phyloP scores from a whole-genome alignment of 53 echinoderm and acorn worm species.

The Patiria pectinifera region DNA sequence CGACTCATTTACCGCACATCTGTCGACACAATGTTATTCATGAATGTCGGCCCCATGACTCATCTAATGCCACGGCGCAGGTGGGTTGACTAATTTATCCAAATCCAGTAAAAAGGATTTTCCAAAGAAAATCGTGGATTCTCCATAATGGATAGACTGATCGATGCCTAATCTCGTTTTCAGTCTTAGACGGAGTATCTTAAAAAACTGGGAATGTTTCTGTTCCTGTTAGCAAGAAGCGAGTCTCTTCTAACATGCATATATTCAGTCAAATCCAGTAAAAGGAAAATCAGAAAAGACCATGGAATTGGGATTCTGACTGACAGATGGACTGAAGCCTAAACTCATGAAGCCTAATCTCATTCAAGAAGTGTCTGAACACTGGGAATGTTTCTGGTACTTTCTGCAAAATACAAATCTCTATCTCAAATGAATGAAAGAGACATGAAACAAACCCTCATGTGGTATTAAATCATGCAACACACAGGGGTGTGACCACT shows the following conservation, averaged over 20 bases:
- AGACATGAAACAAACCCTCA: no score
- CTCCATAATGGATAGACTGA: no score
- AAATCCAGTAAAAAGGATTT: no score
- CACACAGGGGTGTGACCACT: no score
- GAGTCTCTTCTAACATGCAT: no score
- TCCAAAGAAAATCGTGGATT: no score
- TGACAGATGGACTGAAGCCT: background rate
- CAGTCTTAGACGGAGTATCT: no score
- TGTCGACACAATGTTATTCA: background rate
- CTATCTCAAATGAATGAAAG: no score
- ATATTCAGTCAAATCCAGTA: background rate
- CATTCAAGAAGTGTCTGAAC: background rate
- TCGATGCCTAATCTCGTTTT: no score
- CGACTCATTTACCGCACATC: background rate
- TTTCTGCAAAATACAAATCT: background rate
- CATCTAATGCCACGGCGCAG: background rate
- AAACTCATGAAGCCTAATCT: background rate
- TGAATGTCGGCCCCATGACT: background rate
- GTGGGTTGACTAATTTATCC: background rate
- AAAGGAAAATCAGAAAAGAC: background rate
- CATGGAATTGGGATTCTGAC: background rate
- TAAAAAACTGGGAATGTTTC: no score
- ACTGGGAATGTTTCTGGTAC: background rate
- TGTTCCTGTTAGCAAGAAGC: no score
- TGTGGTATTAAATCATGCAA: no score